These are phyloP conservation scores for Galaxias olidus DNA, from an alignment of 2,797 vertebrate genomes.

Conservation along the genomic window DNA sequence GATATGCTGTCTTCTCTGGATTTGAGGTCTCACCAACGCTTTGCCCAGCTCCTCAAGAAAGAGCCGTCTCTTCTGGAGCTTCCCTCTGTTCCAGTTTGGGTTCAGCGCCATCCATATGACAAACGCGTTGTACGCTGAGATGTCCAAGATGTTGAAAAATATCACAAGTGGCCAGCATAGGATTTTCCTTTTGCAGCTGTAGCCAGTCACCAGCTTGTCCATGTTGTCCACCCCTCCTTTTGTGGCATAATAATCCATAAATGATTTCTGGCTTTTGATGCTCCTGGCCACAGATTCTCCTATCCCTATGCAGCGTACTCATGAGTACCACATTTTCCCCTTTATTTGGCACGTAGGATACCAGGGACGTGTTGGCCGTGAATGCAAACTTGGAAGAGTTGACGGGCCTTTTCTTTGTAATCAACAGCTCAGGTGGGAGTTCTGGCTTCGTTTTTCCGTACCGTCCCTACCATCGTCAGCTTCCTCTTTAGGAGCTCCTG, in stretches of 20 bases:
- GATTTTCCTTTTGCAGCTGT: constrained; percentile 20
- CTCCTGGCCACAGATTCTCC: constrained; percentile 30
- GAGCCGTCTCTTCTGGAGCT: constrained; percentile 32
- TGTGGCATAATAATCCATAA: constrained; percentile 41
- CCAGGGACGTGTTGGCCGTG: constrained; percentile 11
- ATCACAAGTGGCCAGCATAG: constrained; percentile 19
- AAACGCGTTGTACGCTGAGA: constrained; percentile 19
- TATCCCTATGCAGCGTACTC: constrained; percentile 38
- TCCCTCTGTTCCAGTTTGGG: constrained; percentile 32
- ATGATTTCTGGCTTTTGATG: constrained; percentile 37
- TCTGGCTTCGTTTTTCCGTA: not conserved
- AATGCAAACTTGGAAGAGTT: constrained; percentile 7
- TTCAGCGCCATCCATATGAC: constrained; percentile 39
- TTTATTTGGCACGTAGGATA: constrained; percentile 27
- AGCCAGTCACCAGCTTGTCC: constrained; percentile 40
- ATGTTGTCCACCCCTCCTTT: constrained; percentile 45
- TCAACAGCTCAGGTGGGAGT: not conserved
- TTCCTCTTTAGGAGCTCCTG: constrained; percentile 7
- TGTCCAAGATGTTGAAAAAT: constrained; percentile 14
- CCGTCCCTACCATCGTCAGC: constrained; percentile 4
- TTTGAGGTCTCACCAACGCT: constrained; percentile 35
- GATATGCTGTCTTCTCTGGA: constrained; percentile 33
- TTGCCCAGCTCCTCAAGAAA: constrained; percentile 39
- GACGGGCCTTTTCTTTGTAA: constrained; percentile 1
- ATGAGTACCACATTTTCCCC: constrained; percentile 30